Conservation (phyloP, 92 coral and sea anemone genomes). For the Parazoanthus atlanticus region DNA sequence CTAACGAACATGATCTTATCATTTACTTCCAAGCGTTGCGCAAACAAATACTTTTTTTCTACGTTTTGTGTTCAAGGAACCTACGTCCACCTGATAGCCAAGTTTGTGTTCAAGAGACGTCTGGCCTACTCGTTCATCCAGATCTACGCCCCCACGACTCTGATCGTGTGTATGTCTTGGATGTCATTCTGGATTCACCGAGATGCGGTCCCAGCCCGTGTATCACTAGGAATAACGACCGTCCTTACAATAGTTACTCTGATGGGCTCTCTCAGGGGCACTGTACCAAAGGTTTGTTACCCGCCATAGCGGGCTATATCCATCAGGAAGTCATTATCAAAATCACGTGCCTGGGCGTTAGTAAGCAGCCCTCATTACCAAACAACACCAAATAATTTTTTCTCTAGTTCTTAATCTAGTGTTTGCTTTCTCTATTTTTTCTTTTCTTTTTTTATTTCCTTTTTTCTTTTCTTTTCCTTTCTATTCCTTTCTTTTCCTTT, state of each 20-base stretch:
- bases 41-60: neutral
- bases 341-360: no score
- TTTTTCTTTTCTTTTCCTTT: no score
- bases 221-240: constrained; percentile 87
- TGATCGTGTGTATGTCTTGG: constrained; percentile 88
- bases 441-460: no score
- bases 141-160: constrained; percentile 87
- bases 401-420: no score
- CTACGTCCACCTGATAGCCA: constrained; percentile 79
- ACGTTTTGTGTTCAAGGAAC: constrained; percentile 50
- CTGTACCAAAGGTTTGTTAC: constrained; percentile 80
- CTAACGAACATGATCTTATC: neutral
- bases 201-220: constrained; percentile 91
- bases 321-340: neutral
- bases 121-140: constrained; percentile 90
- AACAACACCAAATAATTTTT: no score
- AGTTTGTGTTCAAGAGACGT: constrained; percentile 78
- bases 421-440: no score
- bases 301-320: neutral
- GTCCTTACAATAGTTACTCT: constrained; percentile 88
- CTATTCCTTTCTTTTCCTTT: no score
- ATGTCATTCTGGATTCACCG: constrained; percentile 88
- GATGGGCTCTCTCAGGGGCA: constrained; percentile 83
- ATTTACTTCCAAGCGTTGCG: neutral
- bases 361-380: no score